These are phyloP conservation scores for Blastobasis lacticolella DNA, from an alignment of 2,888 invertebrate genomes.

Conservation along the genomic window DNA sequence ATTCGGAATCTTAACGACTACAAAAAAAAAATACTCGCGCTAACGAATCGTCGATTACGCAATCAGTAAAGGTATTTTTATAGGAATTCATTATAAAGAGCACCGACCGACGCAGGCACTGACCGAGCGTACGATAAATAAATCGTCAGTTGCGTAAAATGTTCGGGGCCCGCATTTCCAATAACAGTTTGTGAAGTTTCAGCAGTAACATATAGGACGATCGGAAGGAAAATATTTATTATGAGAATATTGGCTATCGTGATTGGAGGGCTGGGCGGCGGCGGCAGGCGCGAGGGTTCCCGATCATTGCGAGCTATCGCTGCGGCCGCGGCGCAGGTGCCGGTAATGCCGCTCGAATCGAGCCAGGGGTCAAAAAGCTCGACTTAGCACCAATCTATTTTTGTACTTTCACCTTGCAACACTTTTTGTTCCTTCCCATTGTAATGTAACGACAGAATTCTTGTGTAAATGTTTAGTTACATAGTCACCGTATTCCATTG, in stretches of 20 bases:
- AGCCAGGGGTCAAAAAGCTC: slow-evolving; percentile 39
- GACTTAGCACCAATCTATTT: slow-evolving; percentile 15
- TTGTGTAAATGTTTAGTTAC: too few species aligned
- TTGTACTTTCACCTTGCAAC: too few species aligned
- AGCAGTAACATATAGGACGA: slow-evolving; percentile 42
- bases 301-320: slow-evolving; percentile 33
- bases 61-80: too few species aligned
- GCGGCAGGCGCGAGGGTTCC: slow-evolving; percentile 37
- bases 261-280: slow-evolving; percentile 43
- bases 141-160: slow-evolving; percentile 24
- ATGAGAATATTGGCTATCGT: slow-evolving; percentile 50
- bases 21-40: neutral
- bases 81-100: too few species aligned
- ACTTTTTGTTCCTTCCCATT: too few species aligned
- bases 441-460: too few species aligned
- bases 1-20: neutral
- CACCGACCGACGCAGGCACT: too few species aligned
- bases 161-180: slow-evolving; percentile 39
- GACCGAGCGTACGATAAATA: too few species aligned
- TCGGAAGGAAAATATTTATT: slow-evolving; percentile 59
- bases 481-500: too few species aligned
- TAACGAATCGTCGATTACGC: too few species aligned
- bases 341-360: slow-evolving; percentile 56
- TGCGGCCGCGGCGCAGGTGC: slow-evolving; percentile 58
- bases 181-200: slow-evolving; percentile 52